Base-by-base conservation (phyloP, 2,113 vertebrate species). In the Nannobrachium achirus region DNA sequence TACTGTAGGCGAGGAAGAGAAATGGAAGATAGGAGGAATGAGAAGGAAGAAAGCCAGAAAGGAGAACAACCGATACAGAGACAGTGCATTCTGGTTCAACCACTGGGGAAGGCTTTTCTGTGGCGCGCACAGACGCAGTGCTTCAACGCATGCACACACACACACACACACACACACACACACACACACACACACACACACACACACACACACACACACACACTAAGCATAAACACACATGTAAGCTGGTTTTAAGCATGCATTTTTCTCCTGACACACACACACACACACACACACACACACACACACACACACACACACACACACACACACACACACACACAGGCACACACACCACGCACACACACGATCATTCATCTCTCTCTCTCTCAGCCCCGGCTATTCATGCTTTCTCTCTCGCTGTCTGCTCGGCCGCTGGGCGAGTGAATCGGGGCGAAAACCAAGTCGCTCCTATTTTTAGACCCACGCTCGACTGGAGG, bases 381-480 rank as follows among this genome's bases (percentile, higher is more conserved):
- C 13, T 49, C 20, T 8, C 18, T 45, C 6, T 25, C 60, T 33
- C 52, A 9, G 25, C 25, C 25, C 25, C 25, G 25, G 25, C 25
- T 33, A 33, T 33, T 33, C 25, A 33, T 40, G n/a, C 16, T 15
- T 15, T 10, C n/a, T 41, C 38, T 15, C 60, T 11, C 44, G n/a
- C 76, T 68, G 66, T 15, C 69, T 64, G 71, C 56, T 69, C 45
- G 49, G 62, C 61, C 78, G 78, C 56, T 18, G 46, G 69, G 81
- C 8, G 38, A 73, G 56, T 81, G 71, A 82, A 75, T 78, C 61
- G 19, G 76, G 66, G 75, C 78, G 63, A 86, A 55, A 48, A 63
- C 41, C 42, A 48, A 85, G 77, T 71, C 38, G 38, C 63, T 73
- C 62, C 85, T 88, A 88, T 88, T 89, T 89, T 89, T 89, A 88